Percentiles rank a stretch among this genome's conserved stretches.
phyloP scores from a whole-genome alignment of 2,797 vertebrate species.

The Morus bassanus region DNA sequence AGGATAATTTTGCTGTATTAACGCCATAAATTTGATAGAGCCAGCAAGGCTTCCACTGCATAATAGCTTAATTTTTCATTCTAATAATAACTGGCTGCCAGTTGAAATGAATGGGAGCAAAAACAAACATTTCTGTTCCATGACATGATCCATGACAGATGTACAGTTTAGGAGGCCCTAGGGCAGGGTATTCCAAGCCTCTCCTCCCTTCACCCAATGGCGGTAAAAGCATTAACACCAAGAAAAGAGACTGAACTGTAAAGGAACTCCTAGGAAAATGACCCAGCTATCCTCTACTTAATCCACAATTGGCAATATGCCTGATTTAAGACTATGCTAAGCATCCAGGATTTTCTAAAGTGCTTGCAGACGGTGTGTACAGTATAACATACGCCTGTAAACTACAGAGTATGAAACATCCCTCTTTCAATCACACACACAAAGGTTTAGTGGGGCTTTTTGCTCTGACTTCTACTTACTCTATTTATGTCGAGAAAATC shows the following conservation, averaged over 20 bases:
- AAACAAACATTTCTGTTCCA: conserved; percentile 74
- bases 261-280: conserved; percentile 63
- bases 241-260: conserved; percentile 55
- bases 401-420: neutral
- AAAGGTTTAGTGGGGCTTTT: neutral
- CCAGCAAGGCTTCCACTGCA: conserved; percentile 60
- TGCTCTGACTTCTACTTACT: neutral
- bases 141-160: conserved; percentile 70
- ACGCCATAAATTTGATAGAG: conserved; percentile 75
- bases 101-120: conserved; percentile 74
- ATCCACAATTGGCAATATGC: conserved; percentile 50
- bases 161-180: conserved; percentile 59
- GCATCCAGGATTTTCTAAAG: conserved; percentile 50
- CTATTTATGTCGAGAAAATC: neutral
- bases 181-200: conserved; percentile 55
- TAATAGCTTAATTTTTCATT: conserved; percentile 80
- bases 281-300: conserved; percentile 41
- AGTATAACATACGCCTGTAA: neutral
- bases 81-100: conserved; percentile 78
- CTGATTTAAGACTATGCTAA: conserved; percentile 49
- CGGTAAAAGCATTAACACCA: conserved; percentile 61
- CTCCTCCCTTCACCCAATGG: conserved; percentile 28
- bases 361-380: conserved; percentile 50
- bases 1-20: conserved; percentile 75
- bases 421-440: neutral